Conservation (phyloP, 2,888 invertebrate genomes). For the Trimorus sp. region DNA sequence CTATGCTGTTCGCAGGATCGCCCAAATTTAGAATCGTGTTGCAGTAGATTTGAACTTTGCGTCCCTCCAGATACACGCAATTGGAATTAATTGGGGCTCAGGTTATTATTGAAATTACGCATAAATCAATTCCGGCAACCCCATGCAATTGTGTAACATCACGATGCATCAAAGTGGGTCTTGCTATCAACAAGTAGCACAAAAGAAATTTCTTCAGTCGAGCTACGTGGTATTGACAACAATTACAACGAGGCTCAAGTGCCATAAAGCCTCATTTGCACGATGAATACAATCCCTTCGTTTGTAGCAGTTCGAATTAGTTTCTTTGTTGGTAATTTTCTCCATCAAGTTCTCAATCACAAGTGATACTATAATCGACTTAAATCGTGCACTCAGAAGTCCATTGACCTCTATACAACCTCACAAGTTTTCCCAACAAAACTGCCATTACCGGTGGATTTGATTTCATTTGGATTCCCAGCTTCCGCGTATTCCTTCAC, state of each 20-base stretch:
- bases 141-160: slow-evolving; percentile 23
- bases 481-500: not conserved
- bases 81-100: slow-evolving; percentile 36
- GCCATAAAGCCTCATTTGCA: slow-evolving; percentile 42
- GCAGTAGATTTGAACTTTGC: slow-evolving; percentile 37
- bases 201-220: slow-evolving; percentile 36
- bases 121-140: slow-evolving; percentile 26
- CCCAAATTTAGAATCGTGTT: slow-evolving; percentile 20
- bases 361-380: slow-evolving; percentile 55
- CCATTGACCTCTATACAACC: slow-evolving; percentile 51
- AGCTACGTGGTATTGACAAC: slow-evolving; percentile 37
- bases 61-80: slow-evolving; percentile 11
- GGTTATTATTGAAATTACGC: slow-evolving; percentile 10
- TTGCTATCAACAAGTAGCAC: slow-evolving; percentile 44
- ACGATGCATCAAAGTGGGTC: slow-evolving; percentile 5
- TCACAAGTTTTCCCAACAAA: slow-evolving; percentile 48
- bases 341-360: slow-evolving; percentile 50
- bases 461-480: slow-evolving; percentile 47
- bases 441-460: slow-evolving; percentile 37
- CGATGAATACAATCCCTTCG: slow-evolving; percentile 46
- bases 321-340: slow-evolving; percentile 39
- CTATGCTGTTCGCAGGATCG: slow-evolving; percentile 12
- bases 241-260: slow-evolving; percentile 44
- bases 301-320: slow-evolving; percentile 39
- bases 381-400: slow-evolving; percentile 44